These are phyloP conservation scores for Enteromius argenteus DNA, from an alignment of 2,797 vertebrate genomes.

Conservation along the genomic window DNA sequence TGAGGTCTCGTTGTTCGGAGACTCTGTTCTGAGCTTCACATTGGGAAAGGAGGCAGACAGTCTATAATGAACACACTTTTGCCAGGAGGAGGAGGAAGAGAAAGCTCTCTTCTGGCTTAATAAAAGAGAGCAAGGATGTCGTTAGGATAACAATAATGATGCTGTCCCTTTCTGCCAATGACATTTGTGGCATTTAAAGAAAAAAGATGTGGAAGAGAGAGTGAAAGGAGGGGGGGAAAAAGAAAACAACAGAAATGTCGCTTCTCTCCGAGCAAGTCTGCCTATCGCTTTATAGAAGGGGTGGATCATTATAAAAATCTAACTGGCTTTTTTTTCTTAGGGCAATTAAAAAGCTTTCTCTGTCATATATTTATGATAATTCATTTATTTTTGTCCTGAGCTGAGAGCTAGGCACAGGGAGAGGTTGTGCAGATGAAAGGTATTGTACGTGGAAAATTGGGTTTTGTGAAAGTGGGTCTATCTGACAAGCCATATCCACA, in stretches of 20 bases:
- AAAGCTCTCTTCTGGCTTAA: conserved; percentile 61
- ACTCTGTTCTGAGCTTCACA: conserved; percentile 2
- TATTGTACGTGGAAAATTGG: conserved; percentile 34
- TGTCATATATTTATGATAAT: conserved; percentile 25
- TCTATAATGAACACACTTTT: conserved; percentile 65
- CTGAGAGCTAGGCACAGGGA: conserved; percentile 13
- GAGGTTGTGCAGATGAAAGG: conserved; percentile 44
- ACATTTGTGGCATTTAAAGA: conserved; percentile 56
- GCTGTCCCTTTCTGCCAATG: conserved; percentile 59
- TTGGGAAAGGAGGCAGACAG: conserved; percentile 25
- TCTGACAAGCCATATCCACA: conserved; percentile 31
- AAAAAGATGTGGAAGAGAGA: conserved; percentile 33
- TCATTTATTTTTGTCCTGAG: conserved; percentile 36
- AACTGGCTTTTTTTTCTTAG: conserved; percentile 9
- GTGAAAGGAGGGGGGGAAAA: neutral
- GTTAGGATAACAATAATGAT: conserved; percentile 65
- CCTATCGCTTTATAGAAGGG: conserved; percentile 1
- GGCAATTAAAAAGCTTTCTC: conserved; percentile 48
- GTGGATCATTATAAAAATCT: conserved; percentile 49
- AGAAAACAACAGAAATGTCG: conserved; percentile 7
- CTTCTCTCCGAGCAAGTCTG: neutral
- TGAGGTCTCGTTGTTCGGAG: neutral
- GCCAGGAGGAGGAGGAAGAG: conserved; percentile 55
- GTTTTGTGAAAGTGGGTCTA: conserved; percentile 35
- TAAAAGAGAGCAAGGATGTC: conserved; percentile 63